Percentiles rank a stretch among this genome's conserved stretches.
Conservation (phyloP, 2,888 invertebrate genomes). For the Dascillus cervinus region DNA sequence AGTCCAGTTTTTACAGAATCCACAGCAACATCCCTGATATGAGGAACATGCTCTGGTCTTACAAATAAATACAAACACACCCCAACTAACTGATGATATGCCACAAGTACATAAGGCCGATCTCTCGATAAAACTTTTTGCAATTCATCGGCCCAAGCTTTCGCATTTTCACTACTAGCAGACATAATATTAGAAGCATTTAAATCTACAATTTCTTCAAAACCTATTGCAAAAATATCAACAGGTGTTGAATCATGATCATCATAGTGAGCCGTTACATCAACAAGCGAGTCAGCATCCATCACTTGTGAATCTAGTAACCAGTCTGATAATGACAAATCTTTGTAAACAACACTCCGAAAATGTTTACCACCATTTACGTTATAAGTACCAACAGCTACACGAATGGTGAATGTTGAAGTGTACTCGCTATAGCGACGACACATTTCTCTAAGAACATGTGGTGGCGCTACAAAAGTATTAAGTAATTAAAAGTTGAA, state of each 20-base stretch:
- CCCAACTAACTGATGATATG: slow-evolving; percentile 93
- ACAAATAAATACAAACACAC: slow-evolving; percentile 95
- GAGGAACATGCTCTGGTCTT: slow-evolving; percentile 79
- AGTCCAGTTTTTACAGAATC: slow-evolving; percentile 97
- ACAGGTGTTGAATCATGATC: slow-evolving; percentile 52
- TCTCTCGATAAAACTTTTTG: slow-evolving; percentile 82
- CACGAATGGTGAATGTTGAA: slow-evolving; percentile 59
- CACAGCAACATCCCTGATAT: slow-evolving; percentile 85
- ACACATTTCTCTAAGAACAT: slow-evolving; percentile 78
- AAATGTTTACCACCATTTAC: slow-evolving; percentile 99
- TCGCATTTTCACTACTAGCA: slow-evolving; percentile 87
- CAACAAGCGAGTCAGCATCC: slow-evolving; percentile 40
- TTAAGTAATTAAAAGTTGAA: slow-evolving; percentile 6
- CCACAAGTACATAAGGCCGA: slow-evolving; percentile 79
- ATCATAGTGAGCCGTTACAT: slow-evolving; percentile 42
- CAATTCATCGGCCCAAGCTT: slow-evolving; percentile 91
- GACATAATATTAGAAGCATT: slow-evolving; percentile 98
- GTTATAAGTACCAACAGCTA: slow-evolving; percentile 95
- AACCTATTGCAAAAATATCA: slow-evolving; percentile 96
- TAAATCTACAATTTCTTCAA: slow-evolving; percentile 98
- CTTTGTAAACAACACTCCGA: slow-evolving; percentile 90
- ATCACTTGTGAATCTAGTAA: slow-evolving; percentile 72
- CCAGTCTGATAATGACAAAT: slow-evolving; percentile 81
- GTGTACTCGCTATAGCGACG: slow-evolving; percentile 74
- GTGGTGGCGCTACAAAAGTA: slow-evolving; percentile 59